phyloP scores from a whole-genome alignment of 30 jellyfish, hydroid and myxozoan genomes.

The Hydractinia symbiolongicarpus region DNA sequence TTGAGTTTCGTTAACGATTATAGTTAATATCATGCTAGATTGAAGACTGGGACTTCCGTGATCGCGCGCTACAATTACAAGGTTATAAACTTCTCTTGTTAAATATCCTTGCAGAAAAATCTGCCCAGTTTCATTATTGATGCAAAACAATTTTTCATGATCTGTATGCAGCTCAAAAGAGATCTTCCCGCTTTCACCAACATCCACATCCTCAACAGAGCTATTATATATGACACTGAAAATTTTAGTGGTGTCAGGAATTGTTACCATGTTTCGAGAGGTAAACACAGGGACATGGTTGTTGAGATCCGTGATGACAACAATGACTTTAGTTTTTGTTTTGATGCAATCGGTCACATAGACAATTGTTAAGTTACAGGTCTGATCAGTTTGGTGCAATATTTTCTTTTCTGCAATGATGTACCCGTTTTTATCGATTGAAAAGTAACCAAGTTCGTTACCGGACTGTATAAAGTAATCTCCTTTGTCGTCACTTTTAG shows the following conservation, averaged over 20 bases:
- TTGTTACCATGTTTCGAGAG: not conserved
- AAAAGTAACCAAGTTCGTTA: constrained; percentile 1
- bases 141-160: not conserved
- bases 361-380: not conserved
- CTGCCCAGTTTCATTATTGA: not conserved
- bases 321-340: constrained; percentile 1
- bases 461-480: not conserved
- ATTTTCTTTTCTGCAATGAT: not conserved
- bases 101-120: not conserved
- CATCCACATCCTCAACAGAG: constrained; percentile 4
- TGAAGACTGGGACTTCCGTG: not conserved
- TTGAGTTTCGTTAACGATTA: not conserved
- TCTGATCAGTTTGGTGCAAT: not conserved
- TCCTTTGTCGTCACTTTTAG: not conserved
- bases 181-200: not conserved
- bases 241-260: not conserved
- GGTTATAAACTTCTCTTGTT: not conserved
- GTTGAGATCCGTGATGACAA: not conserved
- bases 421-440: not conserved
- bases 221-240: not conserved
- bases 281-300: constrained; percentile 3
- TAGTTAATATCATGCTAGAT: not conserved
- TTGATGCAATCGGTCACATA: not conserved
- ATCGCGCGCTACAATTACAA: not conserved
- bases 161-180: not conserved